Evolutionary conservation across 2,113 vertebrate genomes (phyloP), one percentile per base, ranked within the genome.

Genomic region (Catagonus wagneri): DNA sequence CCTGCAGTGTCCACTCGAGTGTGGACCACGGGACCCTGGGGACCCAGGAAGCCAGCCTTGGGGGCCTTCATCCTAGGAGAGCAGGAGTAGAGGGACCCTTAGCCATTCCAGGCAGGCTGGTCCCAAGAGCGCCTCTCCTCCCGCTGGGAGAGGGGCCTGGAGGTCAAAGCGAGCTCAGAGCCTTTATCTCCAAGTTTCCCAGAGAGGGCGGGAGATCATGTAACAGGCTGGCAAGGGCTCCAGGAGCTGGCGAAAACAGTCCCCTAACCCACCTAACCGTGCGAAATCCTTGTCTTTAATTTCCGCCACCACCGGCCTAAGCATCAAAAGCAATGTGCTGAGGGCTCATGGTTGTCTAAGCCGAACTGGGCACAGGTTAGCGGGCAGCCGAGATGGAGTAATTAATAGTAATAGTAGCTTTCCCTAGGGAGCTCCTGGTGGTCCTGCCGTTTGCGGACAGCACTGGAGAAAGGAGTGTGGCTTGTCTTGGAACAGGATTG

Each of bases 21-120:
- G 20, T 8, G 50, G 29, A 56, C 22, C 7, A 2, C 2, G 52
- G 29, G 32, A 27, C 25, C 36, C 2, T 2, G 19, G 15, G 32
- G 27, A 52, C 25, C 22, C 4, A 17, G 7, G 5, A 7, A 50
- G 23, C 36, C 71, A 58, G 27, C 13, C 7, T 0, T 14, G 3
- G 63, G 25, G 74, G 39, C 10, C 19, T 32, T 29, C 34, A 9
- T 32, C 32, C 56, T 23, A 17, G 58, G 39, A 19, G 15, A 44
- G 44, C 0, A 12, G 19, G 11, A 32, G 39, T 34, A 1, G 2
- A 32, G 29, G 25, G 75, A 3, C 27, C 34, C 0, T 12, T 4
- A 15, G 3, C 66, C 54, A n/a, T 11, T 6, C 25, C 14, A 20
- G 54, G 29, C 36, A 71, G 27, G 6, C 60, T 39, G 68, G 19